These are phyloP conservation scores for Andrena minutula DNA, from an alignment of 2,888 invertebrate species.

Conservation along the genomic window DNA sequence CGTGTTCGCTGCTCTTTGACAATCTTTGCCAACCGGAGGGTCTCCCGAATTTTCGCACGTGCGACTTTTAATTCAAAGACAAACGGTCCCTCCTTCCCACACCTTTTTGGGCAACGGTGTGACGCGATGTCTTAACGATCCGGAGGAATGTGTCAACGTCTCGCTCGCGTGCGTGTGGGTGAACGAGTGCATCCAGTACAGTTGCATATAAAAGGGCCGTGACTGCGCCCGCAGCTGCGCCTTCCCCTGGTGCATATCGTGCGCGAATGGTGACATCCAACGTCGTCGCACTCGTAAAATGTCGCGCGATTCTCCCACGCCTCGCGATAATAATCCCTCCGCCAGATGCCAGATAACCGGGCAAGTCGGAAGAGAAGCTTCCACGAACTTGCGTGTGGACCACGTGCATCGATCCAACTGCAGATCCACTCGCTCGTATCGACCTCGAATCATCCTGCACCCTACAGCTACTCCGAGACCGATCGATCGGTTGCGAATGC, in stretches of 20 bases:
- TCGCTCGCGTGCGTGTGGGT: conserved; percentile 30
- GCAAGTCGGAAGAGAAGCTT: conserved; percentile 47
- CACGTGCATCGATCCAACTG: not conserved
- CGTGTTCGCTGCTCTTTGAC: conserved; percentile 5
- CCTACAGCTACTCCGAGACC: not conserved
- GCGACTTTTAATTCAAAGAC: not conserved
- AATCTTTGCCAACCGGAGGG: not conserved
- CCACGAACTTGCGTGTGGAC: conserved; percentile 36
- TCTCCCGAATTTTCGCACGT: not conserved
- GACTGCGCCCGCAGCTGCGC: conserved; percentile 64
- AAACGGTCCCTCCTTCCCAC: not conserved
- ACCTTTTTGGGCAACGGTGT: not conserved
- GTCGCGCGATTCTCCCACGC: conserved; percentile 69
- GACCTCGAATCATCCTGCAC: too few species aligned
- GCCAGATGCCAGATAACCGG: conserved; percentile 38
- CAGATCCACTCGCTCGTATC: not conserved
- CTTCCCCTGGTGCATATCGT: conserved; percentile 28
- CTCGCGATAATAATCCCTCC: conserved; percentile 47
- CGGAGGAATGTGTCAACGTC: conserved; percentile 58
- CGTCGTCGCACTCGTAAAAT: conserved; percentile 67
- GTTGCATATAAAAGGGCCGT: conserved; percentile 46
- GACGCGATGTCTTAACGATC: conserved; percentile 26
- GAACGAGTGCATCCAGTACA: conserved; percentile 18
- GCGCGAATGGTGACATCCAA: conserved; percentile 62
- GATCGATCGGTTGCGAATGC: conserved; percentile 10